Conservation (phyloP, 2,888 invertebrate species). For the Sphecodes monilicornis region DNA sequence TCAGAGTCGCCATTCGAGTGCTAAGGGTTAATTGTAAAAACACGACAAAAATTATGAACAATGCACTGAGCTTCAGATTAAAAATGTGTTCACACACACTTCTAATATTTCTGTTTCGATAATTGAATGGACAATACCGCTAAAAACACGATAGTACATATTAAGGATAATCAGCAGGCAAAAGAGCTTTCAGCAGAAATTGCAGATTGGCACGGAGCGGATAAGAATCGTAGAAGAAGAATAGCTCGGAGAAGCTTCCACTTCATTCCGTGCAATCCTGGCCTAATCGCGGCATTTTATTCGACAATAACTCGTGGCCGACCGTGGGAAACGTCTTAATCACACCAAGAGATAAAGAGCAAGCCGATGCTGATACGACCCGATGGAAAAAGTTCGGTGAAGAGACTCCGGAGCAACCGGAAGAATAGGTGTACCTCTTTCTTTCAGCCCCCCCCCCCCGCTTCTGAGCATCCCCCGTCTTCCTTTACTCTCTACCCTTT, state of each 20-base stretch:
- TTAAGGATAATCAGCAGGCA: background rate
- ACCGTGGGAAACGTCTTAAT: conserved; percentile 75
- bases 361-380: conserved; percentile 27
- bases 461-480: conserved; percentile 46
- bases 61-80: too few species aligned
- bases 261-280: conserved; percentile 54
- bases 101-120: background rate
- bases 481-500: background rate
- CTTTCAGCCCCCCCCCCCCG: conserved; percentile 11
- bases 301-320: conserved; percentile 74
- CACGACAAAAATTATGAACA: too few species aligned
- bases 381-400: conserved; percentile 17
- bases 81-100: background rate
- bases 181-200: conserved; percentile 5
- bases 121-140: background rate
- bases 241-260: conserved; percentile 66
- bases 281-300: conserved; percentile 72
- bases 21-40: too few species aligned
- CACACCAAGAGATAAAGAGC: conserved; percentile 40
- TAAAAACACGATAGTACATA: background rate
- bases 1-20: too few species aligned
- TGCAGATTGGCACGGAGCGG: conserved; percentile 10
- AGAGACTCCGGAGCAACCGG: background rate
- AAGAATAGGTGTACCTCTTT: background rate
- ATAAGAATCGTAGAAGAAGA: conserved; percentile 64